phyloP scores from a whole-genome alignment of 2,113 vertebrate species.

The Myanophis thanlyinensis region DNA sequence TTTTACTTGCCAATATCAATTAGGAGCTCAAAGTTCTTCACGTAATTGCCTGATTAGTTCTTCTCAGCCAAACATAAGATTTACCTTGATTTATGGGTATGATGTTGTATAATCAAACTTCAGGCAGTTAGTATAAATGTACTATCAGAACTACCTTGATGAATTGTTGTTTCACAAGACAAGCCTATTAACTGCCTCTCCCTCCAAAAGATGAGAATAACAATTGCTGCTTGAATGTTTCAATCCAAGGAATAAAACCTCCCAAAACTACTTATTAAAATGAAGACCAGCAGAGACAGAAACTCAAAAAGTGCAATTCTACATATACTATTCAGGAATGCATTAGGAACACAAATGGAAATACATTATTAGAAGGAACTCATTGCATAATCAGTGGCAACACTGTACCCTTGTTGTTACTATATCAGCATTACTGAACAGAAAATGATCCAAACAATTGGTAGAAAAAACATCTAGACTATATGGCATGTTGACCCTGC shows the following conservation, averaged over 20 bases:
- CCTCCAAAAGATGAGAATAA: background rate
- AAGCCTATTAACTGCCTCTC: background rate
- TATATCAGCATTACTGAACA: background rate
- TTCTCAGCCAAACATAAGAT: background rate
- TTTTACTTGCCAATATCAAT: background rate
- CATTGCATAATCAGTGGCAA: background rate
- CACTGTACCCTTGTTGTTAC: background rate
- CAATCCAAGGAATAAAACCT: background rate
- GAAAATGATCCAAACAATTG: background rate
- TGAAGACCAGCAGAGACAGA: background rate
- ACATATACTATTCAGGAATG: background rate
- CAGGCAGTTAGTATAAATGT: background rate
- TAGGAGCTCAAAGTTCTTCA: background rate
- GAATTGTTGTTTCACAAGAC: background rate
- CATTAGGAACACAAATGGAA: background rate
- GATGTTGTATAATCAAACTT: background rate
- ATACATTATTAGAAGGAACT: slow-evolving; percentile 3
- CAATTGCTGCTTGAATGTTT: background rate
- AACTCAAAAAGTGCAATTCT: background rate
- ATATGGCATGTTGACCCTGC: background rate
- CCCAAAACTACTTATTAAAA: background rate
- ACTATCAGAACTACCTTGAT: background rate
- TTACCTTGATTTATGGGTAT: background rate
- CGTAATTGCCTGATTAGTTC: background rate
- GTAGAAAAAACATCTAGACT: background rate